Evolutionary conservation across 2,888 invertebrate genomes (phyloP).

Genomic region (Pristionchus arcanus): DNA sequence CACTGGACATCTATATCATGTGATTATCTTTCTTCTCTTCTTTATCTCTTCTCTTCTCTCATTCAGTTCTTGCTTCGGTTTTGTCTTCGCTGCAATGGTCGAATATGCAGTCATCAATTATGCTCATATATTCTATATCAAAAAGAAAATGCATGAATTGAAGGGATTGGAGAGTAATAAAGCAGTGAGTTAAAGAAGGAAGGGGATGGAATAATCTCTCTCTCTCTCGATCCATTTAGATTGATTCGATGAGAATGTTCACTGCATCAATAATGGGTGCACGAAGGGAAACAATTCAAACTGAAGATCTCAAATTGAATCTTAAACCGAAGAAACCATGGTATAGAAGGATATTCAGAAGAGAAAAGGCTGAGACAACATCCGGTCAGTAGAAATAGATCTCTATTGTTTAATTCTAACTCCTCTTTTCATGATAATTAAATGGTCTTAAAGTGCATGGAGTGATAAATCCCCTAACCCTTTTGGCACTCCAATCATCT

Average conservation of each 20-base stretch:
- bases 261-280: slow-evolving; percentile 71
- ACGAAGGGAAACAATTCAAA: slow-evolving; percentile 60
- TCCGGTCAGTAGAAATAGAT: slow-evolving; percentile 55
- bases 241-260: slow-evolving; percentile 71
- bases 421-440: neutral
- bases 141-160: slow-evolving; percentile 71
- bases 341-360: slow-evolving; percentile 59
- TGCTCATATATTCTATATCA: slow-evolving; percentile 72
- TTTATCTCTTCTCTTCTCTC: neutral
- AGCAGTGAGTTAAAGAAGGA: slow-evolving; percentile 60
- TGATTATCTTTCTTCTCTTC: slow-evolving; percentile 39
- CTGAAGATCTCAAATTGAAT: slow-evolving; percentile 55
- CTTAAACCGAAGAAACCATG: slow-evolving; percentile 57
- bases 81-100: slow-evolving; percentile 73
- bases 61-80: slow-evolving; percentile 72
- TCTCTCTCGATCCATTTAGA: slow-evolving; percentile 57
- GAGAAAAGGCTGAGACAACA: slow-evolving; percentile 59
- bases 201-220: neutral
- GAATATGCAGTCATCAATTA: slow-evolving; percentile 76
- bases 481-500: slow-evolving; percentile 9
- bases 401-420: neutral
- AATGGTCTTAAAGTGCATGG: neutral
- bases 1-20: slow-evolving; percentile 89
- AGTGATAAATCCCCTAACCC: neutral
- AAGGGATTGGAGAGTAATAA: slow-evolving; percentile 69